phyloP scores from a whole-genome alignment of 2,113 vertebrate genomes.

The Leuciscus idus region DNA sequence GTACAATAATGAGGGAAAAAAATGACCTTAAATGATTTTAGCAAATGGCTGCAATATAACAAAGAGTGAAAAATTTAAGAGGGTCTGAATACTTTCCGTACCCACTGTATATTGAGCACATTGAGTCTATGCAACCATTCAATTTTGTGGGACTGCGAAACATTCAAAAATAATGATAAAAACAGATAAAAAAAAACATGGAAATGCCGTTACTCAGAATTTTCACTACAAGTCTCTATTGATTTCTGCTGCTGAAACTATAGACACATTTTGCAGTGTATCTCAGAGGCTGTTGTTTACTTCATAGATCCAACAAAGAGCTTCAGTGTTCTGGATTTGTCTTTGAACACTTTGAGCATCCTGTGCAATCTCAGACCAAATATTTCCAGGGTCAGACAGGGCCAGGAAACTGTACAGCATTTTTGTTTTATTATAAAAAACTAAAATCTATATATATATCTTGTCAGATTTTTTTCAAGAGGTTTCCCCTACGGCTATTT shows the following conservation, averaged over 20 bases:
- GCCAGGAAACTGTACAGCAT: conserved; percentile 13
- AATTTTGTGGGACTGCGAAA: too few relatives aligned
- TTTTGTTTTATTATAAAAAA: conserved; percentile 11
- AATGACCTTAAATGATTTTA: too few relatives aligned
- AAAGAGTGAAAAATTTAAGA: too few relatives aligned
- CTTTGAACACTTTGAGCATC: conserved; percentile 5
- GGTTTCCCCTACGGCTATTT: conserved; percentile 28
- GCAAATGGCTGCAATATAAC: too few relatives aligned
- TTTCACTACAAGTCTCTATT: background rate
- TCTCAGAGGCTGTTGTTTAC: conserved; percentile 5
- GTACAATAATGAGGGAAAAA: too few relatives aligned
- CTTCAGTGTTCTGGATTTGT: conserved; percentile 13
- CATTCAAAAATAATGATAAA: too few relatives aligned
- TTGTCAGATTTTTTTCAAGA: background rate
- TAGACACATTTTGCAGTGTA: background rate
- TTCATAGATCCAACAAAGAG: background rate
- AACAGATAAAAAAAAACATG: too few relatives aligned
- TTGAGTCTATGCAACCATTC: too few relatives aligned
- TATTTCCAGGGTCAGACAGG: conserved; percentile 1
- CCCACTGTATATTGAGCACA: too few relatives aligned
- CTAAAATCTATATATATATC: background rate
- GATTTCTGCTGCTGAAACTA: background rate
- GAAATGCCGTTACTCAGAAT: background rate
- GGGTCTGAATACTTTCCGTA: too few relatives aligned
- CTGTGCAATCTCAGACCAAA: conserved; percentile 19